These are phyloP conservation scores for Paedocypris micromegethes DNA, from an alignment of 2,797 vertebrate species.

Conservation along the genomic window DNA sequence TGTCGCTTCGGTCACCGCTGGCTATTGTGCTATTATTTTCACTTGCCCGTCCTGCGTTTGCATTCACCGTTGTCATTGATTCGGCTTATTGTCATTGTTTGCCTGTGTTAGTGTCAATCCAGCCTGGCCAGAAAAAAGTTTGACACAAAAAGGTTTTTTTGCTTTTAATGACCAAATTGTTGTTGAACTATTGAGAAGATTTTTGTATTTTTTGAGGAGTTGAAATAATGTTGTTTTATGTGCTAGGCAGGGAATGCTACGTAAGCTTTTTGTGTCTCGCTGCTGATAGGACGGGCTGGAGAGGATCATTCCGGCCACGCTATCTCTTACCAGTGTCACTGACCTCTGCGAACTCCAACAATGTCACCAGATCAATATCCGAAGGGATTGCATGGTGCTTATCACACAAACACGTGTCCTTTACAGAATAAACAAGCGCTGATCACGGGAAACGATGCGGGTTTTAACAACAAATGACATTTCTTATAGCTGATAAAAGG, in stretches of 20 bases:
- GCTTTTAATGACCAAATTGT: too few species aligned
- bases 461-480: conserved; percentile 14
- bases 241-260: conserved; percentile 11
- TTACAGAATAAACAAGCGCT: conserved; percentile 2
- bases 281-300: conserved; percentile 24
- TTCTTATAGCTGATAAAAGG: conserved; percentile 53
- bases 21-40: conserved; percentile 17
- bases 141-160: conserved; percentile 3
- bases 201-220: not conserved
- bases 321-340: conserved; percentile 40
- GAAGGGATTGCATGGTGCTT: conserved; percentile 13
- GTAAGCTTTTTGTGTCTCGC: conserved; percentile 34
- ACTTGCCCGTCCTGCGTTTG: not conserved
- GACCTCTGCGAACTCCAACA: conserved; percentile 28
- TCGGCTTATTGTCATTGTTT: conserved; percentile 14
- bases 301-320: conserved; percentile 28
- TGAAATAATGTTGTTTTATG: conserved; percentile 19
- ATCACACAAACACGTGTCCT: conserved; percentile 25
- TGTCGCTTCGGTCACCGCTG: conserved; percentile 28
- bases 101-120: conserved; percentile 4
- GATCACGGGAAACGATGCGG: conserved; percentile 20
- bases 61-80: not conserved
- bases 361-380: conserved; percentile 30
- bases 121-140: conserved; percentile 17
- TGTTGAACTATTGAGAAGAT: too few species aligned